These are phyloP conservation scores for Myripristis jacobus DNA, from an alignment of 2,797 vertebrate genomes.

Conservation along the genomic window DNA sequence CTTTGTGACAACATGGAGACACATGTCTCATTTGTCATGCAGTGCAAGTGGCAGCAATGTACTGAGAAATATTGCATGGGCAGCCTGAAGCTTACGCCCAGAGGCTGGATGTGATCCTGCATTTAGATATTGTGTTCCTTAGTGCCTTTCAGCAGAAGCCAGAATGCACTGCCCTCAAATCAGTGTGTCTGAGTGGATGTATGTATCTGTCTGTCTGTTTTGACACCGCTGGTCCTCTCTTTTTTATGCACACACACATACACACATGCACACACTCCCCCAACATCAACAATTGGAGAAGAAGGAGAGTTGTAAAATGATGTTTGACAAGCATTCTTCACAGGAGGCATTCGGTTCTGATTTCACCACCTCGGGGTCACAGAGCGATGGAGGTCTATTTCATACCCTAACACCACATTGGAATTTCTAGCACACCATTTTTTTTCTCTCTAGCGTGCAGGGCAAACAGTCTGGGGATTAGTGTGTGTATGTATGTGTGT, in stretches of 20 bases:
- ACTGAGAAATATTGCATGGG: conserved; percentile 63
- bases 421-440: conserved; percentile 60
- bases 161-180: neutral
- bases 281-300: conserved; percentile 11
- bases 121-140: conserved; percentile 58
- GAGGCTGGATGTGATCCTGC: conserved; percentile 63
- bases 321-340: conserved; percentile 71
- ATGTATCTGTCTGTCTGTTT: conserved; percentile 15
- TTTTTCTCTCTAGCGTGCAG: conserved; percentile 35
- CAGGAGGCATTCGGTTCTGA: conserved; percentile 53
- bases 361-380: conserved; percentile 61
- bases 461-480: conserved; percentile 62
- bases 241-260: conserved; percentile 30
- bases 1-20: conserved; percentile 34
- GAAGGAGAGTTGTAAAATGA: conserved; percentile 49
- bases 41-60: conserved; percentile 42
- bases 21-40: conserved; percentile 28
- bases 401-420: conserved; percentile 49
- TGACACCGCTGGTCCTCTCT: conserved; percentile 6
- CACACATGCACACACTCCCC: too few relatives aligned
- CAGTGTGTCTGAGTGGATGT: neutral
- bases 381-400: conserved; percentile 46
- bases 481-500: conserved; percentile 34
- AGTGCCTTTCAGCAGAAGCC: conserved; percentile 21
- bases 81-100: conserved; percentile 58